phyloP scores from a whole-genome alignment of 2,888 invertebrate genomes.

The Lithodes maja region DNA sequence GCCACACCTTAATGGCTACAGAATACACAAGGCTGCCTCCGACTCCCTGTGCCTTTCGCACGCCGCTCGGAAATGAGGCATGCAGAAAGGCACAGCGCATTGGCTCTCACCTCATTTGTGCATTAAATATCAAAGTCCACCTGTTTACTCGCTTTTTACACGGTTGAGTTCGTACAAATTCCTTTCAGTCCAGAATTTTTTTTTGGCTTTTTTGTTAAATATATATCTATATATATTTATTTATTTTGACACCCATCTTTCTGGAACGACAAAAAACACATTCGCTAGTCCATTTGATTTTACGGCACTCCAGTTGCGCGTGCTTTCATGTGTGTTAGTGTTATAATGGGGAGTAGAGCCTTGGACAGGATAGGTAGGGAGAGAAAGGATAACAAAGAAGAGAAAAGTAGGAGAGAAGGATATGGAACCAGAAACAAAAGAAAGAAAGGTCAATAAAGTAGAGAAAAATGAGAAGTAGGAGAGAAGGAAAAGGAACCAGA shows the following conservation, averaged over 20 bases:
- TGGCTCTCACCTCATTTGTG: conserved; percentile 34
- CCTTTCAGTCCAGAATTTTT: background rate
- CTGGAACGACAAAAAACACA: conserved; percentile 1
- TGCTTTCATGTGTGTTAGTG: background rate
- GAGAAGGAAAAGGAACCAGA: background rate
- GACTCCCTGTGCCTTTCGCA: background rate
- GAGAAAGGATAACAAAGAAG: background rate
- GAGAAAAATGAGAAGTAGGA: background rate
- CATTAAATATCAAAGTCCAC: background rate
- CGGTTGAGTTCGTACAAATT: background rate
- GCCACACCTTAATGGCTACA: conserved; percentile 40
- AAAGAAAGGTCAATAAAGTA: background rate
- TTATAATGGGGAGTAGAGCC: too few relatives aligned
- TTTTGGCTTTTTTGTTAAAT: conserved; percentile 34
- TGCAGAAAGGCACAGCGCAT: background rate
- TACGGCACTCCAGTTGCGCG: conserved; percentile 40
- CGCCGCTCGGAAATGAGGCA: background rate
- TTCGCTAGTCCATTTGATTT: conserved; percentile 35
- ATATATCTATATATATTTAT: conserved; percentile 32
- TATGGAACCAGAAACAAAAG: background rate
- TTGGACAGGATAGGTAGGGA: background rate
- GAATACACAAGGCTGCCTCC: conserved; percentile 17
- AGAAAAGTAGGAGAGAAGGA: background rate
- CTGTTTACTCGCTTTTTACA: background rate
- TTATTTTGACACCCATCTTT: conserved; percentile 1